Evolutionary conservation across 2,888 invertebrate genomes (phyloP), one percentile per base, ranked within the genome.

Genomic region (Agrotis clavis): DNA sequence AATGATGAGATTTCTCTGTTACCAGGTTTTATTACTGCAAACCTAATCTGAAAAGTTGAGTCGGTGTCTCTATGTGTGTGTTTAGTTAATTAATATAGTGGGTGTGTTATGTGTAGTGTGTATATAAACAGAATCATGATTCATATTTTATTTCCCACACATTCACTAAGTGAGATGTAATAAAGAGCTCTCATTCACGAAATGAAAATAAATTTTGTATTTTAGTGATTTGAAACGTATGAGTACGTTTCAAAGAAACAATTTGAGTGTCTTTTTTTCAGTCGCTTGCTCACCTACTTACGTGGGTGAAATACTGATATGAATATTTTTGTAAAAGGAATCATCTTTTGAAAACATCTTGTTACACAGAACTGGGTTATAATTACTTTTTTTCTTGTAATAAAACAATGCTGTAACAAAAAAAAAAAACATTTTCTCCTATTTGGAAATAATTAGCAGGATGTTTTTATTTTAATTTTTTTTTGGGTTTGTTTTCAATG

Each of bases 241-340:
- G 74, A 51, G 56, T 30, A 57, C 30, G 47, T 57, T 63, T 75
- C 60, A 75, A 53, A 80, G 56, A 80, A 64, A 61, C 57, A 25
- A 61, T 75, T 69, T 80, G 53, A 25, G 64, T 57, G 21, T 45
- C 56, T 69, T 59, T 65, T 69, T 63, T 65, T 41, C n/a, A 21
- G 21, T 48, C n/a, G 54, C 30, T 61, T 51, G 48, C 53, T 80
- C 76, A 75, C 53, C 21, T 47, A 53, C 57, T 21, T 48, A 56
- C 19, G 76, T 80, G 70, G 69, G 60, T 56, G 50, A 60, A 56
- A 51, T n/a, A 63, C 11, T 30, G 30, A 47, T 54, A 50, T 18
- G 14, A 75, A 62, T 68, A 56, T 70, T 77, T 73, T 71, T 51
- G 53, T 16, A 48, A 56, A 79, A 73, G 25, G 25, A 76, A 35